phyloP scores from a whole-genome alignment of 2,888 invertebrate species.

The Pollenia labialis region DNA sequence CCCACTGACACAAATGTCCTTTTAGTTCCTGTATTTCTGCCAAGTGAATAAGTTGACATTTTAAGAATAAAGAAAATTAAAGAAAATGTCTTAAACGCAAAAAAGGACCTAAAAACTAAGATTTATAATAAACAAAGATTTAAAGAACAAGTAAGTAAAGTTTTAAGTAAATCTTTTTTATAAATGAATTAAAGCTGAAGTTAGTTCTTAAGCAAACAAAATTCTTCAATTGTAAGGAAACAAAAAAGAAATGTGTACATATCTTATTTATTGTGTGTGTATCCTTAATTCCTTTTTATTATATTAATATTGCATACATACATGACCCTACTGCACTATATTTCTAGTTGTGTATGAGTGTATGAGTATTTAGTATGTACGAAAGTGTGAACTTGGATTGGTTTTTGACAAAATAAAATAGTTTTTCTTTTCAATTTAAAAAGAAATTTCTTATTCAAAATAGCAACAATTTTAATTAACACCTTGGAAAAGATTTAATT shows the following conservation, averaged over 20 bases:
- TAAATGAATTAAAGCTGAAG: not conserved
- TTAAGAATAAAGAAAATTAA: constrained; percentile 21
- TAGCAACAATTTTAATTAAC: not conserved
- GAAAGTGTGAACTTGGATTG: not conserved
- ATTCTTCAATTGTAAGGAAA: not conserved
- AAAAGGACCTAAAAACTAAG: not conserved
- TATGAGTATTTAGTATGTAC: not conserved
- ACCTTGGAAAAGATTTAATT: not conserved
- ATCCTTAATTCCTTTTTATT: constrained; percentile 56
- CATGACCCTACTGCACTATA: constrained; percentile 64
- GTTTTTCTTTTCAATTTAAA: not conserved
- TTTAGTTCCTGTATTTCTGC: constrained; percentile 56
- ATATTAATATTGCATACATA: constrained; percentile 44
- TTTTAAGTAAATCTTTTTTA: not conserved
- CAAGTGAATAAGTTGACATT: constrained; percentile 53
- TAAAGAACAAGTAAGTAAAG: constrained; percentile 18
- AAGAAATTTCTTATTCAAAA: not conserved
- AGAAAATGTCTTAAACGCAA: constrained; percentile 4
- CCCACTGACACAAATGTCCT: constrained; percentile 64
- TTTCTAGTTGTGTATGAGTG: constrained; percentile 29
- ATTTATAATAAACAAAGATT: not conserved
- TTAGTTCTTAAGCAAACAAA: no score
- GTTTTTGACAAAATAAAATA: not conserved
- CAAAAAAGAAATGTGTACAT: not conserved
- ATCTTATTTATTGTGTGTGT: constrained; percentile 60